Percentiles rank a stretch among this genome's conserved stretches.
Evolutionary conservation across 2,888 invertebrate genomes (phyloP).

Genomic region (Lasius platythorax): DNA sequence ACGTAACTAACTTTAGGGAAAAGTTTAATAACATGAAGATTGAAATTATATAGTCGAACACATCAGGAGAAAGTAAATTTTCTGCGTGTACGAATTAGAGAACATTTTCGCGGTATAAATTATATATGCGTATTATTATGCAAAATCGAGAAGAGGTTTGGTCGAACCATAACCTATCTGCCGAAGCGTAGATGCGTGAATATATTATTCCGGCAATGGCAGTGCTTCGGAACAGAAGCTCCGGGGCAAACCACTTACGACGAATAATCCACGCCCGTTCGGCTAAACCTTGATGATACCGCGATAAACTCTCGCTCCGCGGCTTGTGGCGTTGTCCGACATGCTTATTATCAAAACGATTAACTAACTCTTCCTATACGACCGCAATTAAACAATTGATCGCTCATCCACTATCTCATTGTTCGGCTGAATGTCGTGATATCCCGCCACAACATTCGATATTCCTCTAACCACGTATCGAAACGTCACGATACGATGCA

Average conservation of each 20-base stretch:
- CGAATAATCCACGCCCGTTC: conserved; percentile 37
- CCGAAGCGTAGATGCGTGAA: conserved; percentile 28
- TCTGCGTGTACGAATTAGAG: conserved; percentile 13
- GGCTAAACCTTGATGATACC: conserved; percentile 38
- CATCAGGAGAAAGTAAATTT: conserved; percentile 27
- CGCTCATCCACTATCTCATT: background rate
- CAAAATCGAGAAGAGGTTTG: conserved; percentile 22
- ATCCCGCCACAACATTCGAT: conserved; percentile 17
- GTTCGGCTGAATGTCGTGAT: background rate
- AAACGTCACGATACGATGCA: conserved; percentile 8
- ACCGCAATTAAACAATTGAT: conserved; percentile 44
- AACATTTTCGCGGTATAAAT: conserved; percentile 12
- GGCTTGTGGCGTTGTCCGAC: background rate
- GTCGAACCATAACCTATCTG: conserved; percentile 28
- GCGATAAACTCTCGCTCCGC: conserved; percentile 10
- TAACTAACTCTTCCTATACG: conserved; percentile 13
- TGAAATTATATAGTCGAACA: conserved; percentile 55
- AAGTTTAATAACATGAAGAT: conserved; percentile 68
- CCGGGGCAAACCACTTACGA: conserved; percentile 16
- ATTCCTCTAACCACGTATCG: conserved; percentile 21
- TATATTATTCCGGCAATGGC: conserved; percentile 45
- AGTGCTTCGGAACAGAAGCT: background rate
- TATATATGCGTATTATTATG: conserved; percentile 15
- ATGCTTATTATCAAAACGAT: conserved; percentile 38
- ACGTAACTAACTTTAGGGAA: conserved; percentile 47